Evolutionary conservation across 2,888 invertebrate genomes (phyloP), one percentile per base, ranked within the genome.

Genomic region (Drosophila neonasuta): DNA sequence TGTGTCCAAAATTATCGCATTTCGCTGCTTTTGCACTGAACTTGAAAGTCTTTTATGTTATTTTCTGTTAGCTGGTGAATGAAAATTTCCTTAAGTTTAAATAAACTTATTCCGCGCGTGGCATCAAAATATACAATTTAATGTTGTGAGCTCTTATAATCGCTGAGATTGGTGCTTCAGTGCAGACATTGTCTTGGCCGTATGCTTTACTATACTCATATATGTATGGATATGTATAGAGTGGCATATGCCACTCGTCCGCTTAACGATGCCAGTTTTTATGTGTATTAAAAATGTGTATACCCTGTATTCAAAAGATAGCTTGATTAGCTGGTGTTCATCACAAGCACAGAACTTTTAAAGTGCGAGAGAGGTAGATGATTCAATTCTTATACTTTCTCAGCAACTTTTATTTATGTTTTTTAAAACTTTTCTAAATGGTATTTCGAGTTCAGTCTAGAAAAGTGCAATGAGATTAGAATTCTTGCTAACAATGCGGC

Each of bases 131-230:
- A 54, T 42, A 55, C 32, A 44, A 24, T 55, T 44, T 44, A 32
- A 44, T 55, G 32, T 10, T 44, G 13, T n/a, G n/a, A 54, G 30
- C 54, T 34, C 44, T 34, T 44, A 54, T 42, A 17, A 42, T 54
- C 30, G 17, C 10, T 42, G 54, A 51, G 51, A 51, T 51, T 51
- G 51, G 24, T 24, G 51, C 51, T n/a, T 51, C n/a, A 36, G 17
- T 6, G 20, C 34, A 36, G 50, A 50, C 34, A 50, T 24, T n/a
- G 50, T 36, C 50, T 36, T 20, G 50, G 7, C 17, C 29, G 5
- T 13, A 8, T 1, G 32, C 24, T 1, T 24, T 24, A 24, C 24
- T 24, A 24, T 32, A 32, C 32, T 3, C 10, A 32, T 41, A 6
- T 8, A 8, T 41, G 5, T 41, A 41, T 41, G 8, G 7, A 15